Percentiles rank a stretch among this genome's conserved stretches.
phyloP scores from a whole-genome alignment of 2,888 invertebrate species.

The Argyra leucocephala region DNA sequence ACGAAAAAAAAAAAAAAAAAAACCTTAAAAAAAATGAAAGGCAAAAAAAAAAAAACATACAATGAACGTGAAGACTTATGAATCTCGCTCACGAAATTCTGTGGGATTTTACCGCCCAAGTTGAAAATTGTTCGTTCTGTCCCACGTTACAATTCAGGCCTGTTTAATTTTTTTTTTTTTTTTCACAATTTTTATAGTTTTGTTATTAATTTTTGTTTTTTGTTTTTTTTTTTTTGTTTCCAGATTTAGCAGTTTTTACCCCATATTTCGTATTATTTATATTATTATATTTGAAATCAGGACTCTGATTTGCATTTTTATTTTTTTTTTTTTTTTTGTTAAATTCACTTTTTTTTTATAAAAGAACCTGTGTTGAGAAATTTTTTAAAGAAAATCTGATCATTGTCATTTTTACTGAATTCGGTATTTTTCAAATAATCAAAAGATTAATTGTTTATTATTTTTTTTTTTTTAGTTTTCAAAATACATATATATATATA shows the following conservation, averaged over 20 bases:
- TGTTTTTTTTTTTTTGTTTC: neutral
- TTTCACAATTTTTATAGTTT: neutral
- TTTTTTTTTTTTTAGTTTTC: too few species aligned
- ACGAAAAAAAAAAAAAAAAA: neutral
- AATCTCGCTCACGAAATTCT: slow-evolving; percentile 21
- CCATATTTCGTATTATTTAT: too few species aligned
- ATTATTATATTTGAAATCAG: too few species aligned
- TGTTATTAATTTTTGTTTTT: neutral
- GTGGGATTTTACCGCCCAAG: slow-evolving; percentile 23
- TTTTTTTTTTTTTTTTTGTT: too few species aligned
- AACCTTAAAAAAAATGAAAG: neutral
- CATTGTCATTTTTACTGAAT: too few species aligned
- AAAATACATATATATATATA: too few species aligned
- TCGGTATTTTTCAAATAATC: too few species aligned
- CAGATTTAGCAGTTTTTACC: neutral
- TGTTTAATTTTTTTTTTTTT: neutral
- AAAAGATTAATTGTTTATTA: too few species aligned
- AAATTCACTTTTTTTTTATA: too few species aligned
- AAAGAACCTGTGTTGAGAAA: too few species aligned
- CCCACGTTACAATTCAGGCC: slow-evolving; percentile 4
- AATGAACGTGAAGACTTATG: slow-evolving; percentile 3
- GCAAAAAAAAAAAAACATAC: neutral
- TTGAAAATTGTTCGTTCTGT: slow-evolving; percentile 23
- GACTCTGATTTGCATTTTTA: too few species aligned
- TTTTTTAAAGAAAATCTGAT: too few species aligned